Conservation (phyloP, 2,113 vertebrate genomes). For the Pituophis catenifer region DNA sequence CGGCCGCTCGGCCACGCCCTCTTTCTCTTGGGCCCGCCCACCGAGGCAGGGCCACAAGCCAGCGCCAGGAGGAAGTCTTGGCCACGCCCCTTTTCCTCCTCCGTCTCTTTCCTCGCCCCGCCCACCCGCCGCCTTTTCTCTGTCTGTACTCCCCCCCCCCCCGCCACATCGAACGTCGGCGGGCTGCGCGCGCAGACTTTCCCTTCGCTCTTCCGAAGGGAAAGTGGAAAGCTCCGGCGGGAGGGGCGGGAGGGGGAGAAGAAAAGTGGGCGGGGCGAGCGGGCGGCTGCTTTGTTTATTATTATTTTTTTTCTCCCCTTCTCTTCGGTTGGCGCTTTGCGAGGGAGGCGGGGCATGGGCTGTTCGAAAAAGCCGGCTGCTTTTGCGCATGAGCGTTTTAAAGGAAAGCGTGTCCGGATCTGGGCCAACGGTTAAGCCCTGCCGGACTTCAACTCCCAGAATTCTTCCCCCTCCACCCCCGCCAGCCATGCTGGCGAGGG, state of each 20-base stretch:
- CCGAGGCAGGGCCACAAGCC: neutral
- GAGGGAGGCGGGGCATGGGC: too few species aligned
- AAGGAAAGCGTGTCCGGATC: too few species aligned
- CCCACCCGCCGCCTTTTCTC: neutral
- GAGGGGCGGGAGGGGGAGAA: neutral
- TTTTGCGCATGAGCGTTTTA: neutral
- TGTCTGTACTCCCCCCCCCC: rapidly evolving
- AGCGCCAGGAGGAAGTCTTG: neutral
- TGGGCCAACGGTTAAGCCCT: neutral
- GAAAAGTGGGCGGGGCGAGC: neutral
- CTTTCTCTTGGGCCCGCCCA: neutral
- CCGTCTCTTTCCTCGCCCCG: too few species aligned
- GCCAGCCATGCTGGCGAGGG: too few species aligned
- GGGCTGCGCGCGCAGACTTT: neutral
- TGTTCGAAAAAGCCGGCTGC: neutral
- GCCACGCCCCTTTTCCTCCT: neutral
- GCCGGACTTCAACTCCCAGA: neutral
- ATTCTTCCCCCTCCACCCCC: too few species aligned
- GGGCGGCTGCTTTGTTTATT: neutral
- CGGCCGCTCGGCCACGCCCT: neutral
- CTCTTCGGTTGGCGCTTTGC: neutral
- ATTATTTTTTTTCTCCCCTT: too few species aligned
- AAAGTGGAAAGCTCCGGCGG: neutral
- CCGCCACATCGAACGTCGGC: neutral
- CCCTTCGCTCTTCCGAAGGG: neutral